Base-by-base conservation (phyloP, 2,888 invertebrate genomes). In the Zaprionus obscuricornis region DNA sequence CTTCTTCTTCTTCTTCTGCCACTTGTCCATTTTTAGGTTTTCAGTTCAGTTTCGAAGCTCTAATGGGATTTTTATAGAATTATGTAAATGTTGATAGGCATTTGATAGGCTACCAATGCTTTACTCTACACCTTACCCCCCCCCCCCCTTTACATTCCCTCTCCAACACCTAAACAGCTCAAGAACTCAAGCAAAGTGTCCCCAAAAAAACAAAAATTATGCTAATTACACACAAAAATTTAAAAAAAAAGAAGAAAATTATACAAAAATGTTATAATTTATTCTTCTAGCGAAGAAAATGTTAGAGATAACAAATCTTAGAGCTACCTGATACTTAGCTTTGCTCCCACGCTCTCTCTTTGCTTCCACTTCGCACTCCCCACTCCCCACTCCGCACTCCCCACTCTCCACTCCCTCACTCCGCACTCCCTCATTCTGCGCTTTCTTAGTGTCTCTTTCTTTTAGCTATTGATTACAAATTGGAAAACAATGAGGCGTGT, bases 51-150 rank as follows among this genome's bases (percentile, higher is more conserved):
- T 26, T n/a, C n/a, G n/a, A n/a, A n/a, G 49, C 52, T 63, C 84
- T 79, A 79, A 79, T 79, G 84, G 84, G 57, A 64, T 63, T 85
- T 77, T 67, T 68, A 68, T 81, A 40, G 83, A 77, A 81, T 81
- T 81, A 81, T 81, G 81, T 60, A 86, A 81, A 81, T 84, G 63
- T 49, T 85, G 73, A 79, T 79, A 79, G 78, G 51, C 75, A 67
- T 77, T 77, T 77, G 82, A 85, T 85, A 58, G 82, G 74, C 69
- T 31, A n/a, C n/a, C 10, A 17, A 20, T 47, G 27, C 16, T 11
- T n/a, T 17, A 33, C 43, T 22, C 27, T 42, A 37, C 27, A 66
- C 37, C 50, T 68, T 43, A 62, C 27, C 71, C n/a, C n/a, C n/a
- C n/a, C n/a, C n/a, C n/a, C n/a, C n/a, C n/a, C n/a, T n/a, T 16